These are phyloP conservation scores for Ochlodes sylvanus DNA, from an alignment of 2,888 invertebrate genomes.

Conservation along the genomic window DNA sequence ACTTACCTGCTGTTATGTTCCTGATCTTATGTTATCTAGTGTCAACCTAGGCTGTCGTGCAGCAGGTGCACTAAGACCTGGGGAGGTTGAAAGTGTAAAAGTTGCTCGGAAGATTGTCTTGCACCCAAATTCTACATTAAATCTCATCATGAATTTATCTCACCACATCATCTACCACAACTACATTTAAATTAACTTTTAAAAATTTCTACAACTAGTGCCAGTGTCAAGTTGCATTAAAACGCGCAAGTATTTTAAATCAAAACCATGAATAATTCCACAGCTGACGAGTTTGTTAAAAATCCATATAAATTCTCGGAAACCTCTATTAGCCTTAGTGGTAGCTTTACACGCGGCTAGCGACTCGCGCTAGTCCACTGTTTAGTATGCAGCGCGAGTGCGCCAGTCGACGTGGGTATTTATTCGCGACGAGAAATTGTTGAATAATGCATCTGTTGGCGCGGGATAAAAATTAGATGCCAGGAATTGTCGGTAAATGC, in stretches of 20 bases:
- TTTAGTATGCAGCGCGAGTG: constrained; percentile 26
- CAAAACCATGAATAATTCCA: constrained; percentile 1
- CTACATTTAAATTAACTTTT: too few relatives aligned
- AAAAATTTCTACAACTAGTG: too few relatives aligned
- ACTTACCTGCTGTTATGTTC: too few relatives aligned
- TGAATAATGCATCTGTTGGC: constrained; percentile 34
- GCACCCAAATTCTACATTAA: too few relatives aligned
- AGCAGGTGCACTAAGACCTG: too few relatives aligned
- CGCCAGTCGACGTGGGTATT: constrained; percentile 30
- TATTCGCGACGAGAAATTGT: constrained; percentile 32
- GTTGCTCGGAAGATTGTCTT: too few relatives aligned
- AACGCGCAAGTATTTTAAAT: background rate
- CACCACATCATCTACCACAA: too few relatives aligned
- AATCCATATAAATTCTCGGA: constrained; percentile 6
- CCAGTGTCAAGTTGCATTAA: background rate
- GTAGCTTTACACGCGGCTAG: constrained; percentile 3
- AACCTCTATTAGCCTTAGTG: background rate
- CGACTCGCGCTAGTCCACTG: constrained; percentile 12
- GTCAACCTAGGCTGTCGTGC: too few relatives aligned
- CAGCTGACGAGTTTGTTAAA: constrained; percentile 7
- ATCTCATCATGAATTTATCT: too few relatives aligned
- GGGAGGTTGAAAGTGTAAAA: too few relatives aligned
- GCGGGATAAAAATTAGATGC: constrained; percentile 35
- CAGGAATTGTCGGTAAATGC: constrained; percentile 34
- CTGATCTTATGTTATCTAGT: too few relatives aligned